Evolutionary conservation across 2,113 vertebrate genomes (phyloP), one percentile per base, ranked within the genome.

Genomic region (Psammodynastes pulverulentus): DNA sequence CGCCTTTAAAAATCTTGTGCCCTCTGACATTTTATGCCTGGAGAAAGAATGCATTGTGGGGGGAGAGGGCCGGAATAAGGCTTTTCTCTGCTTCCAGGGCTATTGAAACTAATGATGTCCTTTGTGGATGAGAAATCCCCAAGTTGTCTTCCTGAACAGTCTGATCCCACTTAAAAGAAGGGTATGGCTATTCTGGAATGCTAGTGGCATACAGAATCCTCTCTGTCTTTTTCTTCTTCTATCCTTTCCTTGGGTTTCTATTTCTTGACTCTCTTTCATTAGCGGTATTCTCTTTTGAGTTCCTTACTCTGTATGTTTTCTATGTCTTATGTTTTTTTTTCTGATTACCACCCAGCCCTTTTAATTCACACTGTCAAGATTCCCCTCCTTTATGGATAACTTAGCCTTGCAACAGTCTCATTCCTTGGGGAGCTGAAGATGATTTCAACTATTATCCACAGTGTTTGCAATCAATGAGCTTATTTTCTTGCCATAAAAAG

Each of bases 11-110:
- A 45, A 17, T 0, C 58, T 72, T 56, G 0, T 2, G 62, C 48
- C 91, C 93, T 58, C 53, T 95, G 95, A 93, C 91, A 94, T 95
- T 95, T 95, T 46, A 9, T 54, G 62, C 29, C 9, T 19, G 79
- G 29, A 58, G 91, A 7, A 46, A 92, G 92, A 93, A 95, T 79
- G 94, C 23, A 39, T 8, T 19, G 86, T 48, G 7, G 6, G 13
- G 24, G 48, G 6, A 1, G 6, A 6, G 79, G 58, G 34, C 67
- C 21, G 8, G 46, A 29, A 12, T 19, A 2, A 9, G 54, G 12
- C 1, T 56, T 17, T 15, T 34, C 39, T 89, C 87, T 45, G 23
- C 62, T 54, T 51, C 17, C 23, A 39, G 43, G 29, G 88, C 72
- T 43, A n/a, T 5, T 51, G n/a, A 49, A 79, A 79, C n/a, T 88